Conservation (phyloP, 2,113 vertebrate genomes). For the Anguilla rostrata region DNA sequence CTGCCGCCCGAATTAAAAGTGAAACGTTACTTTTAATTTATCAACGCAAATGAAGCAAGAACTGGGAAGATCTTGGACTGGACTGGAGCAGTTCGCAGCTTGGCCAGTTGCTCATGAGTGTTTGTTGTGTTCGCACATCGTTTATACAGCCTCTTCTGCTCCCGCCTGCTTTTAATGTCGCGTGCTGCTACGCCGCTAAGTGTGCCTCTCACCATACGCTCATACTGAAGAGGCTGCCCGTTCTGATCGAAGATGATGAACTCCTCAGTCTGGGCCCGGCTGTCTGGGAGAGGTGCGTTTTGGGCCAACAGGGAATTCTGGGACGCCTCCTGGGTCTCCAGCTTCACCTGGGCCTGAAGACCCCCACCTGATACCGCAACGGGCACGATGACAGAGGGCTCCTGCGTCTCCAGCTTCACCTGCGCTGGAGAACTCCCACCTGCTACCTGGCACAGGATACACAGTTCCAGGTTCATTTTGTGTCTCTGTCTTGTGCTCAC, state of each 20-base stretch:
- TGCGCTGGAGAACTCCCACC: constrained; percentile 60
- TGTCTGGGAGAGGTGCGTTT: constrained; percentile 9
- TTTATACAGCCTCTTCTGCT: not conserved
- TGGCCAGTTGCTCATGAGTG: not conserved
- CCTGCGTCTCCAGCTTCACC: constrained; percentile 58
- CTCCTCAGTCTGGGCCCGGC: constrained; percentile 39
- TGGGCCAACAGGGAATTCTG: constrained; percentile 39
- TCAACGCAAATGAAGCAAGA: not conserved
- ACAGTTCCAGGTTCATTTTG: not conserved
- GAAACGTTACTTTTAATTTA: not conserved
- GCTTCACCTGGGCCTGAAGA: constrained; percentile 46
- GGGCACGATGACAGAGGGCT: constrained; percentile 32
- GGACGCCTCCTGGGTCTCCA: constrained; percentile 59
- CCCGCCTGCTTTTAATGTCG: not conserved
- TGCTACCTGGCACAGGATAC: constrained; percentile 31
- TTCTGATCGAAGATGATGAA: constrained; percentile 63
- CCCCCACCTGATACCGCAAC: constrained; percentile 56
- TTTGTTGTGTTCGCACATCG: not conserved
- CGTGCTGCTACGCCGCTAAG: not conserved
- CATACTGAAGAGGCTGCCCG: constrained; percentile 63
- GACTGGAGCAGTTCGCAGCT: not conserved
- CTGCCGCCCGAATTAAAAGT: not conserved
- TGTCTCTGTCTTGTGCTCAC: not conserved
- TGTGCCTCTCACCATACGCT: constrained; percentile 72
- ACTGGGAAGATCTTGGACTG: not conserved